A percentile compares a stretch with the other conserved stretches of the same genome.
phyloP scores from a whole-genome alignment of 2,113 vertebrate genomes.

The Scomber scombrus region DNA sequence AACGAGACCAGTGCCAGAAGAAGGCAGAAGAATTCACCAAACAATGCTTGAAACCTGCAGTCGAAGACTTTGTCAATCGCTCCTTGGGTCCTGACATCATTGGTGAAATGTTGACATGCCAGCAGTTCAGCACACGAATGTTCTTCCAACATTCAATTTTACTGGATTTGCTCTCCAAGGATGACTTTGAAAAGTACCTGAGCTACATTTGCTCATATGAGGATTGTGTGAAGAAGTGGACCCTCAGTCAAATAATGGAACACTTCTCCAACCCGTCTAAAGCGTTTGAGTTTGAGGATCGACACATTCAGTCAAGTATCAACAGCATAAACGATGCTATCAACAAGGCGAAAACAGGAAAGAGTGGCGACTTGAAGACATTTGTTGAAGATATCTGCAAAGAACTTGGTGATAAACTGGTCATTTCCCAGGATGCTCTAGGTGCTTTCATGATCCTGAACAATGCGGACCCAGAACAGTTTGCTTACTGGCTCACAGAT shows the following conservation, averaged over 20 bases:
- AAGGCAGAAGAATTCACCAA: slow-evolving; percentile 76
- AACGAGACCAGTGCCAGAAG: slow-evolving; percentile 76
- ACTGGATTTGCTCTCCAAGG: slow-evolving; percentile 52
- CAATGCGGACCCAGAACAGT: slow-evolving; percentile 41
- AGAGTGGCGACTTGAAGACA: slow-evolving; percentile 27
- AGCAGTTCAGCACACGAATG: slow-evolving; percentile 57
- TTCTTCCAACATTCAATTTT: slow-evolving; percentile 66
- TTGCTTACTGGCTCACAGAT: slow-evolving; percentile 56
- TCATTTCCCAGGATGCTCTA: slow-evolving; percentile 69
- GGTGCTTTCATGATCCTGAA: slow-evolving; percentile 67
- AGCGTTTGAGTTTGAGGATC: slow-evolving; percentile 31
- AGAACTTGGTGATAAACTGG: slow-evolving; percentile 62
- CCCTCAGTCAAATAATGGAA: slow-evolving; percentile 7
- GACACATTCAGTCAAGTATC: slow-evolving; percentile 31
- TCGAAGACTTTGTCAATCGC: slow-evolving; percentile 46
- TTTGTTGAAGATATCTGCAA: slow-evolving; percentile 64
- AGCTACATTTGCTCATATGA: slow-evolving; percentile 54
- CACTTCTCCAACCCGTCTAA: slow-evolving; percentile 15
- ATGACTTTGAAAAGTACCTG: not conserved
- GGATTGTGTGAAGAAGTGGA: slow-evolving; percentile 44
- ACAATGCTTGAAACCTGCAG: slow-evolving; percentile 64
- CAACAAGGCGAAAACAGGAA: slow-evolving; percentile 12
- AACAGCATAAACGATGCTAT: slow-evolving; percentile 54
- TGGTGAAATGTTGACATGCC: slow-evolving; percentile 50
- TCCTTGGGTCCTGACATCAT: slow-evolving; percentile 69